Base-by-base conservation (phyloP, 2,113 vertebrate species). In the Oryzias curvinotus region DNA sequence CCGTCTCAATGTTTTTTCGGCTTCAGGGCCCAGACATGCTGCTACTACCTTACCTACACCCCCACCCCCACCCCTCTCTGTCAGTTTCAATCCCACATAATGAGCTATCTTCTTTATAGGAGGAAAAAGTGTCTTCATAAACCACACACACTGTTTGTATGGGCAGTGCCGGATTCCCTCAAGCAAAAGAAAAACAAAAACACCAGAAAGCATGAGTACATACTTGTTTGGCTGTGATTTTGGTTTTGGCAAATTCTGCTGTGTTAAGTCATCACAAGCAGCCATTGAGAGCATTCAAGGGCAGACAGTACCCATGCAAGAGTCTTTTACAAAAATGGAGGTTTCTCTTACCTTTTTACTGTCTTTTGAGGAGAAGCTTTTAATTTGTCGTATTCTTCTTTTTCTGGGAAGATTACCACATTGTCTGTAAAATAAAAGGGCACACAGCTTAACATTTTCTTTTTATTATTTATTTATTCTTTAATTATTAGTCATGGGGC, bases 321-420 rank as follows among this genome's bases (percentile, higher is more conserved):
- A 36, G 30, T 36, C 30, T 36, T 36, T 36, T 10, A 36, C 1
- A 43, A 14, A 62, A 42, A 54, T 5, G 10, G 14, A 65, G 2
- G 1, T 3, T 21, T 71, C 14, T 54, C 81, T 83, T 86, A 98
- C 97, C 94, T 99, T 90, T 99, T 99, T 28, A 92, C 92, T 4
- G 94, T 76, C 86, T 98, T 98, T 52, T 93, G 93, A 66, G 95
- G 94, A 55, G 93, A 84, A 52, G 93, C 92, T 65, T 97, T 95
- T 52, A 97, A 85, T 87, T 98, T 97, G 90, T 97, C 96, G 16
- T 96, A 99, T 71, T 98, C 96, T 4, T 96, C 95, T 84, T 98
- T 98, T 85, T 99, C 97, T 0, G 96, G 83, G 83, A 95, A 99
- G 75, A 96, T 98, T 73, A 96, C 95, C 65, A 96, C 94, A 0